Base-by-base conservation (phyloP, 2,888 invertebrate species). In the Melanostoma mellinum region DNA sequence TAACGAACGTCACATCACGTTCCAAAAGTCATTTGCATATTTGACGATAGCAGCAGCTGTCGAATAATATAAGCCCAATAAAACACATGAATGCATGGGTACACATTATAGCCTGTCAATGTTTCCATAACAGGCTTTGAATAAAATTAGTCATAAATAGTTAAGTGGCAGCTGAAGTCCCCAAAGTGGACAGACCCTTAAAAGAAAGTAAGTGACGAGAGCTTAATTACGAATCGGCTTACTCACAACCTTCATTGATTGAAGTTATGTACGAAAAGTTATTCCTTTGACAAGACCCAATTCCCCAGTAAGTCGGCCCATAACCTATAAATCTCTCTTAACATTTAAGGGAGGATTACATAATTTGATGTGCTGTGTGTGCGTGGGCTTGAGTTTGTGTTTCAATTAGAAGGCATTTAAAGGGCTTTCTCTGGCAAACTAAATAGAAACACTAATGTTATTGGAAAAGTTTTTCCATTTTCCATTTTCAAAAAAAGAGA, bases 381-480 rank as follows among this genome's bases (percentile, higher is more conserved):
- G 20, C 20, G 20, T 20, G 20, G 20, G 20, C 20, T 20, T 20
- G 20, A 20, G 20, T 20, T 20, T 20, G 20, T 20, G 20, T 50
- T 50, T 50, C 33, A n/a, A 52, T 52, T 35, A n/a, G 32, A 35
- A 52, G n/a, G 52, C 6, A 35, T 52, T 53, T 53, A 8, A 36
- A 53, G 36, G 36, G 5, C 6, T 36, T 36, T 10, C 6, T 10
- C 2, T 35, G 5, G 20, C 10, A 60, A 52, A 6, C 36, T 30
- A 30, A 71, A 60, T 52, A 40, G 42, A 42, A 71, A 60, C 58
- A 40, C 63, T 48, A 63, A 61, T 40, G 33, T 55, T 61, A 33
- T 63, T 63, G n/a, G 60, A 44, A 75, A 75, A 75, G 50, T 75
- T 33, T n/a, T n/a, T n/a, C n/a, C n/a, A n/a, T n/a, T n/a, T 52